Evolutionary conservation across 2,797 vertebrate genomes (phyloP).

Genomic region (Danionella dracula): DNA sequence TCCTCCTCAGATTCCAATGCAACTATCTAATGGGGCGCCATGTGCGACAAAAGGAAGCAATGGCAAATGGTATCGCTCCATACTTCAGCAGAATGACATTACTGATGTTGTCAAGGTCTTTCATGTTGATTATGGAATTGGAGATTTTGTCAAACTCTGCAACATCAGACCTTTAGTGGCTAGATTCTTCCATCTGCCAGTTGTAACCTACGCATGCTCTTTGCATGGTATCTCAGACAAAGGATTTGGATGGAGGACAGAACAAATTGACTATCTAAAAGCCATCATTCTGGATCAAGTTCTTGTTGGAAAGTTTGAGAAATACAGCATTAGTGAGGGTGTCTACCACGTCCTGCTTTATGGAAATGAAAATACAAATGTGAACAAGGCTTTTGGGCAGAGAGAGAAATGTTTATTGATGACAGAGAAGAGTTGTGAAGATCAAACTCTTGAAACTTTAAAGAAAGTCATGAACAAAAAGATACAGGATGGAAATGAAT

Average conservation of each 20-base stretch:
- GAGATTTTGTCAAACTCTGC: conserved; percentile 66
- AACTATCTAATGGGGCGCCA: conserved; percentile 72
- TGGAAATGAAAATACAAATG: conserved; percentile 58
- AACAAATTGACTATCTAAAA: conserved; percentile 67
- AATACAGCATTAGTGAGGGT: conserved; percentile 61
- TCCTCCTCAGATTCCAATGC: conserved; percentile 46
- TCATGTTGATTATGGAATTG: conserved; percentile 81
- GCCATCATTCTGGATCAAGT: conserved; percentile 64
- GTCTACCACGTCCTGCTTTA: conserved; percentile 74
- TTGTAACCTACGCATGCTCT: conserved; percentile 78
- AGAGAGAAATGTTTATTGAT: conserved; percentile 31
- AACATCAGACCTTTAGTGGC: conserved; percentile 66
- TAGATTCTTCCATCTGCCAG: conserved; percentile 79
- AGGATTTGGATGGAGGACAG: conserved; percentile 63
- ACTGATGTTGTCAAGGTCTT: conserved; percentile 66
- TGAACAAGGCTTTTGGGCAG: conserved; percentile 68
- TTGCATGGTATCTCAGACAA: conserved; percentile 68
- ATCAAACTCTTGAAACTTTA: neutral
- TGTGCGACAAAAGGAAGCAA: conserved; percentile 80
- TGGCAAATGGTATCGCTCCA: conserved; percentile 80
- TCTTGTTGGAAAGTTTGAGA: conserved; percentile 67
- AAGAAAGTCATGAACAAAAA: conserved; percentile 8
- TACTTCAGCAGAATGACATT: conserved; percentile 60
- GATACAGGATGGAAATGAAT: neutral
- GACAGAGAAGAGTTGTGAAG: neutral